Evolutionary conservation across 2,797 vertebrate species (phyloP).

Genomic region (Cynopterus sphinx): DNA sequence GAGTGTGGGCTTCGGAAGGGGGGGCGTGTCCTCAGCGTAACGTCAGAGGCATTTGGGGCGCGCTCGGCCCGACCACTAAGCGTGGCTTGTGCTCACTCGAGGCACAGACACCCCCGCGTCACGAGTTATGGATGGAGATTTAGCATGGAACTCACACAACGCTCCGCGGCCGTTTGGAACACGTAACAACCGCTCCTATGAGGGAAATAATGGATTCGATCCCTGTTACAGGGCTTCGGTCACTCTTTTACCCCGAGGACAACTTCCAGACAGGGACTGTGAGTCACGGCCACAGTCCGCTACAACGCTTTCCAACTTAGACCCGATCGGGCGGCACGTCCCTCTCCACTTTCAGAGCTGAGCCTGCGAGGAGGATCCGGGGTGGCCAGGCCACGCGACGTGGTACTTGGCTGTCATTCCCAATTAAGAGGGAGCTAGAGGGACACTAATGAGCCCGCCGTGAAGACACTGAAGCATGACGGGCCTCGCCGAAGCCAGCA

Average conservation of each 20-base stretch:
- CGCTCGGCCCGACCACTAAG: slow-evolving; percentile 41
- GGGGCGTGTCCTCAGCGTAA: background rate
- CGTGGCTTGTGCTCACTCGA: slow-evolving; percentile 35
- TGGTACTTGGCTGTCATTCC: background rate
- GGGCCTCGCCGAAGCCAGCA: background rate
- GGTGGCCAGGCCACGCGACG: background rate
- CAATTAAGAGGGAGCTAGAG: background rate
- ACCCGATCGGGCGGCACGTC: slow-evolving; percentile 28
- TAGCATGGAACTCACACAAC: slow-evolving; percentile 34
- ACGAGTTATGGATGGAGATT: slow-evolving; percentile 27
- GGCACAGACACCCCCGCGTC: slow-evolving; percentile 15
- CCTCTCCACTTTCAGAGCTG: background rate
- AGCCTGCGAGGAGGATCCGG: background rate
- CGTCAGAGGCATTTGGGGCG: slow-evolving; percentile 8
- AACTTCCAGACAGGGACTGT: background rate
- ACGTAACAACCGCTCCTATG: background rate
- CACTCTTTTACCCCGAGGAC: slow-evolving; percentile 62
- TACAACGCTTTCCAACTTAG: slow-evolving; percentile 55
- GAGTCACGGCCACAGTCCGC: slow-evolving; percentile 61
- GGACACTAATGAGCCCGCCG: background rate
- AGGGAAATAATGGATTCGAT: slow-evolving; percentile 50
- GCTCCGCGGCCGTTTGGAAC: slow-evolving; percentile 31
- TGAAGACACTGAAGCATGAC: background rate
- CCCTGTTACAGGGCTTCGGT: slow-evolving; percentile 52
- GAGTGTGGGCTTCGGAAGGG: background rate